Evolutionary conservation across 2,888 invertebrate species (phyloP), one percentile per base, ranked within the genome.

Genomic region (Cerceris ruficornis): DNA sequence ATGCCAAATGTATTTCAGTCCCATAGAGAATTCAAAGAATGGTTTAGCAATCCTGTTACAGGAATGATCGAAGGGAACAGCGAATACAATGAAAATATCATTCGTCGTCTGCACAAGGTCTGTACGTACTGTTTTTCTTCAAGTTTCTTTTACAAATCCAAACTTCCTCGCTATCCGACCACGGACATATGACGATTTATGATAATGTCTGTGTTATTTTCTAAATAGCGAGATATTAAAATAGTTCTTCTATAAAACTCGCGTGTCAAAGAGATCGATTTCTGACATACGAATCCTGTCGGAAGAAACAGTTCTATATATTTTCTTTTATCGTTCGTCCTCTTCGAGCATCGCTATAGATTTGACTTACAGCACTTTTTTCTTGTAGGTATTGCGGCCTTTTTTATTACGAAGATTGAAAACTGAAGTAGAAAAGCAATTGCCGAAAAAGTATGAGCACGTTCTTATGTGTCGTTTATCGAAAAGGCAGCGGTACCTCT

Each of bases 1-100:
- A 98, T 99, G 98, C 99, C 99, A 57, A 96, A 97, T 92, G 97
- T 98, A 85, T 99, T 99, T 94, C 97, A 98, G 86, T 98, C 98
- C 64, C 98, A 99, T 93, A 95, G 97, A 68, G 98, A 99, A 93
- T 98, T 98, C 92, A 98, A 98, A 92, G 98, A 98, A 93, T 99
- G 99, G 99, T 99, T 99, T 94, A 97, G 98, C 74, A 98, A 98
- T 93, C 99, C 98, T 57, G 97, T 99, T 81, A 97, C 98, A 39
- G 98, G 97, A 75, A 98, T 98, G 98, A 97, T 98, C 81, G 98
- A 98, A 92, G 98, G 98, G 75, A 97, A 96, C 91, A 95, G 96
- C 79, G 98, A 98, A 91, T 98, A 97, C 93, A 98, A 98, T 93
- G 97, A 98, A 90, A 96, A 95, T 85, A 95, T 98, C 85, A 97